A percentile compares a stretch with the other conserved stretches of the same genome.
These are phyloP conservation scores for Acleris literana DNA, from an alignment of 2,888 invertebrate genomes.

Conservation along the genomic window DNA sequence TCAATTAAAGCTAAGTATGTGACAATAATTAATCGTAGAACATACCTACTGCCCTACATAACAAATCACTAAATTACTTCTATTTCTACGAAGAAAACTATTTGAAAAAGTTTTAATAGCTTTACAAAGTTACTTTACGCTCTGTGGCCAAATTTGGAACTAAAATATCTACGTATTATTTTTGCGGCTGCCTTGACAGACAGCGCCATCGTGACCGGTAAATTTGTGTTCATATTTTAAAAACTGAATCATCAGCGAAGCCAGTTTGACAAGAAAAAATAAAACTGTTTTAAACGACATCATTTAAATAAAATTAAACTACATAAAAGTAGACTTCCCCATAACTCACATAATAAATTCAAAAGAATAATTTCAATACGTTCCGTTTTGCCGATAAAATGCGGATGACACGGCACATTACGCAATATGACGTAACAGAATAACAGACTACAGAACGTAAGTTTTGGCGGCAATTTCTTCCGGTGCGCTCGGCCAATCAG, in stretches of 20 bases:
- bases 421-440: constrained; percentile 46
- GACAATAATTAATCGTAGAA: constrained; percentile 3
- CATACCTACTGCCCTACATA: constrained; percentile 6
- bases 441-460: constrained; percentile 43
- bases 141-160: background rate
- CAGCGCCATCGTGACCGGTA: background rate
- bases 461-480: constrained; percentile 43
- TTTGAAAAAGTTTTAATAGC: background rate
- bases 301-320: constrained; percentile 21
- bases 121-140: no score
- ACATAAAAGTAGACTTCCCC: constrained; percentile 26
- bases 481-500: constrained; percentile 36
- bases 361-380: constrained; percentile 21
- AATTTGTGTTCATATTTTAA: background rate
- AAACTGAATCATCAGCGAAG: no score
- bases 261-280: background rate
- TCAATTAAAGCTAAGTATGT: background rate
- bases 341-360: constrained; percentile 29
- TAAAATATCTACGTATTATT: background rate
- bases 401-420: constrained; percentile 42
- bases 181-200: background rate
- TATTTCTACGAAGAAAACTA: background rate
- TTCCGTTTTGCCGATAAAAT: constrained; percentile 20
- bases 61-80: background rate
- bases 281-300: constrained; percentile 6